These are phyloP conservation scores for Amphiprion percula DNA, from an alignment of 2,113 vertebrate species.

Conservation along the genomic window DNA sequence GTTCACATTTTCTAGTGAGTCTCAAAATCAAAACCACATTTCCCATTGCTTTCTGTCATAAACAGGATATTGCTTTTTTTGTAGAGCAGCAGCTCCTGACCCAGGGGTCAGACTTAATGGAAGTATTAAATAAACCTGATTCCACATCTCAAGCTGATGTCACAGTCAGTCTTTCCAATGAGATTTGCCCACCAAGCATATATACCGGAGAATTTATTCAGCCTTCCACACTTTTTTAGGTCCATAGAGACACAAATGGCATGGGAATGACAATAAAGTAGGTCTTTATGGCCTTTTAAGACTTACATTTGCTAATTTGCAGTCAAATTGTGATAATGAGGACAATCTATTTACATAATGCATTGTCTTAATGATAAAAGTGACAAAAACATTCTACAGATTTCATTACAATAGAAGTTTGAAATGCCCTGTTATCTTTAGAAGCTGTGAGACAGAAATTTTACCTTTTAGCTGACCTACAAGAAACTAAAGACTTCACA, in stretches of 20 bases:
- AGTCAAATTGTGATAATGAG: no score
- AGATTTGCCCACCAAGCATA: neutral
- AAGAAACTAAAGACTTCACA: no score
- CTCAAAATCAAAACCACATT: slow-evolving; percentile 10
- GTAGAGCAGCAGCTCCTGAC: neutral
- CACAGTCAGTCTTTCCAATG: neutral
- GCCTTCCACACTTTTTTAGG: neutral
- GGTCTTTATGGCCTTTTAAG: neutral
- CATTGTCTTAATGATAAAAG: no score
- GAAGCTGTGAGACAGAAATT: no score
- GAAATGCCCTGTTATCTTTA: no score
- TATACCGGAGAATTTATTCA: no score
- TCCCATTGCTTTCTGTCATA: slow-evolving; percentile 16
- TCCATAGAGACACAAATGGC: neutral
- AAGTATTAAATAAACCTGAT: slow-evolving; percentile 12
- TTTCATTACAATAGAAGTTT: no score
- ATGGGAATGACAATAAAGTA: neutral
- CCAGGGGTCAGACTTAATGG: slow-evolving; percentile 5
- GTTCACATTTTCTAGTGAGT: neutral
- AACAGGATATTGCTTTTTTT: slow-evolving; percentile 43
- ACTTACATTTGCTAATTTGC: neutral
- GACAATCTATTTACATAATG: no score
- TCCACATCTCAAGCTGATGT: neutral
- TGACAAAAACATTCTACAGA: no score
- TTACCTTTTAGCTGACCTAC: no score